Evolutionary conservation across 2,797 vertebrate genomes (phyloP).

Genomic region (Dallia pectoralis): DNA sequence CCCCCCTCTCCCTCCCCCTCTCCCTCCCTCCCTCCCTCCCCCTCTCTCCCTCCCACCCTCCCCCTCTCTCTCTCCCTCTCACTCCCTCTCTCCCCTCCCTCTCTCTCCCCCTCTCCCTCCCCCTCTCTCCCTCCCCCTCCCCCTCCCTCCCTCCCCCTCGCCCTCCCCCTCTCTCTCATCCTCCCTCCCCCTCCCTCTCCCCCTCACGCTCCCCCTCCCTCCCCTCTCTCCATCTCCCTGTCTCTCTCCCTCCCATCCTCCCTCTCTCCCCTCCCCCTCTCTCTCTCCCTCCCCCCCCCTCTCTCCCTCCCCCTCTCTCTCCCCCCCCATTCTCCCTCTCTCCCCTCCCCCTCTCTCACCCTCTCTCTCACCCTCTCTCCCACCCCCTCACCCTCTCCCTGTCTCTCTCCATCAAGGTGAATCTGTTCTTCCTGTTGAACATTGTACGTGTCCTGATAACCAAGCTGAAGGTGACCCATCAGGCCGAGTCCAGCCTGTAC

Average conservation of each 20-base stretch:
- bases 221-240: no score
- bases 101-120: neutral
- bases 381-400: conserved; percentile 8
- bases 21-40: neutral
- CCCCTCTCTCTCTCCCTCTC: neutral
- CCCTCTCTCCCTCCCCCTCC: conserved; percentile 6
- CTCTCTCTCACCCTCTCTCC: no score
- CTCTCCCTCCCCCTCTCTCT: no score
- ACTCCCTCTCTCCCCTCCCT: no score
- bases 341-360: no score
- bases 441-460: conserved; percentile 97
- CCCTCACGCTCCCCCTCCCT: no score
- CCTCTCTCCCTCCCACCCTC: conserved; percentile 5
- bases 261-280: no score
- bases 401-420: conserved; percentile 75
- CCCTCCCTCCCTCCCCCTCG: conserved; percentile 7
- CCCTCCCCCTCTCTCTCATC: no score
- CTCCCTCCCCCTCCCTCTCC: neutral
- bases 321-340: no score
- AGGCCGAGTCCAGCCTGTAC: conserved; percentile 94
- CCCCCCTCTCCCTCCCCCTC: conserved; percentile 7
- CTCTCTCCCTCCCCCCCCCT: no score
- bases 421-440: conserved; percentile 94
- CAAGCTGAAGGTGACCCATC: conserved; percentile 95
- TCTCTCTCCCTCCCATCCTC: no score